Conservation (phyloP, 2,113 vertebrate species). For the Chionodraco myersi region DNA sequence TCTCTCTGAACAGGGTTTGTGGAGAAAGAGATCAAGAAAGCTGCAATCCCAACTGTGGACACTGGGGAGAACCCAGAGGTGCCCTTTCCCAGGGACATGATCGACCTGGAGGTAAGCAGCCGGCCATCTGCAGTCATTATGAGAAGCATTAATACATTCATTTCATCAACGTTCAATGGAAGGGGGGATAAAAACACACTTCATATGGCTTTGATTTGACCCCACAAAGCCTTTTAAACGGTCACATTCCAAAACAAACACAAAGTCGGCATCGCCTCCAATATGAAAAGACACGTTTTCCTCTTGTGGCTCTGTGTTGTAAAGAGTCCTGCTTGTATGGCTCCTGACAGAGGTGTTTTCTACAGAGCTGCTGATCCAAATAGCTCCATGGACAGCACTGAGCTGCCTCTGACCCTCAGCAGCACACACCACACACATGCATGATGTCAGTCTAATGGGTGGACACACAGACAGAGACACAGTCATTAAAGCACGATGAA, state of each 20-base stretch:
- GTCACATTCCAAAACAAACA: background rate
- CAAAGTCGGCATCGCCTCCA: background rate
- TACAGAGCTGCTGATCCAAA: no score
- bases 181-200: background rate
- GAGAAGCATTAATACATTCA: background rate
- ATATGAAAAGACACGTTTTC: background rate
- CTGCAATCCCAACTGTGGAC: constrained; percentile 92
- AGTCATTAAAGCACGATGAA: background rate
- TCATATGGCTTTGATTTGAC: background rate
- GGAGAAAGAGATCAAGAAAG: constrained; percentile 98
- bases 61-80: constrained; percentile 98
- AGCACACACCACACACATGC: no score
- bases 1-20: constrained; percentile 89
- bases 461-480: background rate
- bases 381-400: no score
- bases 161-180: no score
- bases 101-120: constrained; percentile 97
- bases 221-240: background rate
- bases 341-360: no score
- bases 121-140: no score
- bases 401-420: no score
- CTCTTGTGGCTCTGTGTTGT: no score
- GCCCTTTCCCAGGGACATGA: constrained; percentile 99
- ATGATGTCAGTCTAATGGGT: no score
- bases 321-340: no score